Evolutionary conservation across 2,888 invertebrate species (phyloP), one percentile per base, ranked within the genome.

Genomic region (Tenthredo distinguenda): DNA sequence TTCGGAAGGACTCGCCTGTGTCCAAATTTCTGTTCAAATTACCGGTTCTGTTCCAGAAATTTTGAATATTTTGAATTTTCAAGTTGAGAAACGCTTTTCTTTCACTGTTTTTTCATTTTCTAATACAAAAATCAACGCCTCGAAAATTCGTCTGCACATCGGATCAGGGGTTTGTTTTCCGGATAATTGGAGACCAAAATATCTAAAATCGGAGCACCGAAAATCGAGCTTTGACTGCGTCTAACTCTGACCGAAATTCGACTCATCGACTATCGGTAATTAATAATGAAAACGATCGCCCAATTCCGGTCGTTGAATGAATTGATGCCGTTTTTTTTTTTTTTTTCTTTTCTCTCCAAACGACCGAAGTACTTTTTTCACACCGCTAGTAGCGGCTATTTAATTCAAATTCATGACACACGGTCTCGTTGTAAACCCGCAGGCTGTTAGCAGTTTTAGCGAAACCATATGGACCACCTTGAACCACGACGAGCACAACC

Each of bases 381-480:
- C 34, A 34, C 68, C 15, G 31, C n/a, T 18, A 43, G 5, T 43
- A 21, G 74, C 21, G 21, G 21, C 15, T 7, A 74, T 12, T 74
- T 74, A 12, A 74, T 74, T 74, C 74, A 26, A 74, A 74, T 74
- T 74, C 43, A 74, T 74, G 74, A 74, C 74, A 43, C 43, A 74
- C 43, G 12, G 74, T 74, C 18, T 21, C 74, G 43, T 21, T 50
- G 47, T 34, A 77, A 77, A 34, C 50, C 77, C 50, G 50, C 55
- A 34, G 31, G 31, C 55, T 40, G 12, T 81, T 58, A 40, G 62
- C 81, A 62, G 81, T 40, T 81, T 62, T 7, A n/a, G 34, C n/a
- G 18, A 9, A 37, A 37, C 62, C 34, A 40, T 26, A 26, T 58
- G 81, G 34, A 55, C 77, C 34, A 77, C 31, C 50, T 77, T 77